Evolutionary conservation across 2,113 vertebrate species (phyloP).

Genomic region (Pseudopipra pipra): DNA sequence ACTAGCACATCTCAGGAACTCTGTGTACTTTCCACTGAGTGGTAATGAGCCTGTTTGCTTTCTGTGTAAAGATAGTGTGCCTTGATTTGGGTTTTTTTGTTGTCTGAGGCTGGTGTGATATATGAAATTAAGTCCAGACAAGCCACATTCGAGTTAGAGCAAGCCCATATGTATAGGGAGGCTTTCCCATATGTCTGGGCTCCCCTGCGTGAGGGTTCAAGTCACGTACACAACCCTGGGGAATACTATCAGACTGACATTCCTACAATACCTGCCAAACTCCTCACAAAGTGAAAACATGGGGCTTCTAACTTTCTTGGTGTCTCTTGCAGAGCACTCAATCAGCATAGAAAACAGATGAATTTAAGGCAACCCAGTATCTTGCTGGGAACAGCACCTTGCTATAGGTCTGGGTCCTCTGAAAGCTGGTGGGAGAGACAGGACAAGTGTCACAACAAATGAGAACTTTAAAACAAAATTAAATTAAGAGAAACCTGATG

Average conservation of each 20-base stretch:
- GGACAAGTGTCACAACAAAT: not conserved
- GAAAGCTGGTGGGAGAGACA: not conserved
- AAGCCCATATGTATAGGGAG: not conserved
- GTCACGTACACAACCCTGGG: not conserved
- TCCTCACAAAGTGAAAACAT: not conserved
- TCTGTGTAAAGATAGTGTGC: not conserved
- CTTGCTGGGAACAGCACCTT: not conserved
- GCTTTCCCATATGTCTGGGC: not conserved
- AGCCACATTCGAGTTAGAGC: not conserved
- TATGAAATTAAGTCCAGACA: not conserved
- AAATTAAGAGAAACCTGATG: not conserved
- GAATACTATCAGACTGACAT: not conserved
- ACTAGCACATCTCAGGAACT: not conserved
- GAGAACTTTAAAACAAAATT: not conserved
- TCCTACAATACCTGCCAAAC: not conserved
- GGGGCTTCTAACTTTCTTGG: not conserved
- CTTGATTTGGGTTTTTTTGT: not conserved
- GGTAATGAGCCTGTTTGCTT: not conserved
- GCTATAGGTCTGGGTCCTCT: not conserved
- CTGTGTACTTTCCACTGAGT: not conserved
- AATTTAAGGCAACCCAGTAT: not conserved
- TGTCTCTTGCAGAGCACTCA: not conserved
- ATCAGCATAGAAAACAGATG: not conserved
- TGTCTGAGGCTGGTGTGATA: not conserved
- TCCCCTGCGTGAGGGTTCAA: not conserved